phyloP scores from a whole-genome alignment of 2,888 invertebrate species.

The Eilema caniola region DNA sequence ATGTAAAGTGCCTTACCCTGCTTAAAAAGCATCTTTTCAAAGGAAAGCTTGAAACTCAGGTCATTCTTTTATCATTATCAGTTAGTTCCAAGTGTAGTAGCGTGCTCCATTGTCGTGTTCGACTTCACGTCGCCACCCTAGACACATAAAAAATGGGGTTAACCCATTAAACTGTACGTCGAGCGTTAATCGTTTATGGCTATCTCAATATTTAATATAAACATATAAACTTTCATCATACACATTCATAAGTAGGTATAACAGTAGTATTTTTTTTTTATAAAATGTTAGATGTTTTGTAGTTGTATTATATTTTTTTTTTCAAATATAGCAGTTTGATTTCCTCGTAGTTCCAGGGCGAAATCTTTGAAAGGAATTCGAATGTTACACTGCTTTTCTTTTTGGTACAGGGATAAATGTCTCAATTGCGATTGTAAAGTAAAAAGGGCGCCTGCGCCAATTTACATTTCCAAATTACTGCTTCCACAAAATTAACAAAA shows the following conservation, averaged over 20 bases:
- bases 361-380: background rate
- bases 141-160: slow-evolving; percentile 23
- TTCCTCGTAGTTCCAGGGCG: too few relatives aligned
- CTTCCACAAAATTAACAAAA: slow-evolving; percentile 21
- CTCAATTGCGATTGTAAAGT: slow-evolving; percentile 1
- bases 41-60: background rate
- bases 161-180: background rate
- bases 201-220: background rate
- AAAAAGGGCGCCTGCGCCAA: slow-evolving; percentile 3
- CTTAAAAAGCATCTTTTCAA: background rate
- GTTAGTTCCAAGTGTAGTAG: slow-evolving; percentile 35
- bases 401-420: background rate
- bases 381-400: background rate
- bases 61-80: slow-evolving; percentile 54
- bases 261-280: too few relatives aligned
- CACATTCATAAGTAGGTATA: too few relatives aligned
- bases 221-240: too few relatives aligned
- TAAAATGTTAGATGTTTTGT: too few relatives aligned
- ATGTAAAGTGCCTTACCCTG: background rate
- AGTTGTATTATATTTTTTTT: too few relatives aligned
- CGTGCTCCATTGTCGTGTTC: slow-evolving; percentile 45
- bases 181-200: background rate
- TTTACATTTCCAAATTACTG: slow-evolving; percentile 16
- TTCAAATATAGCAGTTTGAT: too few relatives aligned
- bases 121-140: slow-evolving; percentile 42